Conservation (phyloP, 1,140 invertebrate genomes). For the Musca domestica region DNA sequence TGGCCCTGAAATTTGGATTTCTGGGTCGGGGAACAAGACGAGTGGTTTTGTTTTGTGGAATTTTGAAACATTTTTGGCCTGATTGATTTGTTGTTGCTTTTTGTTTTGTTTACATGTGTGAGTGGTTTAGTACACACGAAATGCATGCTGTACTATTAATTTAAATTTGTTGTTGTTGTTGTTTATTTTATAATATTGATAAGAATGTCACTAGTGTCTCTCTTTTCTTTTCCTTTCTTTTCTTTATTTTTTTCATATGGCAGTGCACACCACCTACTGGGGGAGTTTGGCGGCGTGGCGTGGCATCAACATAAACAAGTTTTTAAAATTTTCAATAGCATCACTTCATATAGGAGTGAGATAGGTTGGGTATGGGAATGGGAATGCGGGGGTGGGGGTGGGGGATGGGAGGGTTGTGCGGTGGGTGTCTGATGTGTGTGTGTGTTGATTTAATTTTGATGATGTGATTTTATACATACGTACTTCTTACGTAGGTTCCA, state of each 20-base stretch:
- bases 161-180: constrained; percentile 33
- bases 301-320: background rate
- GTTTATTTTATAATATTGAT: constrained; percentile 34
- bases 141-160: constrained; percentile 32
- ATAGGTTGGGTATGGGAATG: background rate
- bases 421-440: background rate
- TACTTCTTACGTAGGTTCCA: no score
- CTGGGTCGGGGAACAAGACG: background rate
- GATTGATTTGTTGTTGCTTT: constrained; percentile 49
- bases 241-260: no score
- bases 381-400: background rate
- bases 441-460: no score
- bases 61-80: constrained; percentile 55
- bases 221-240: constrained; percentile 36
- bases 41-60: constrained; percentile 37
- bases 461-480: background rate
- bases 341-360: background rate
- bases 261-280: background rate
- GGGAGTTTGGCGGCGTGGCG: background rate
- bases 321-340: constrained; percentile 12
- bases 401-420: background rate
- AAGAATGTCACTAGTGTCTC: constrained; percentile 54
- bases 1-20: background rate
- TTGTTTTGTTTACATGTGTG: constrained; percentile 7
- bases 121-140: background rate